Base-by-base conservation (phyloP, 2,888 invertebrate species). In the Vanessa cardui region DNA sequence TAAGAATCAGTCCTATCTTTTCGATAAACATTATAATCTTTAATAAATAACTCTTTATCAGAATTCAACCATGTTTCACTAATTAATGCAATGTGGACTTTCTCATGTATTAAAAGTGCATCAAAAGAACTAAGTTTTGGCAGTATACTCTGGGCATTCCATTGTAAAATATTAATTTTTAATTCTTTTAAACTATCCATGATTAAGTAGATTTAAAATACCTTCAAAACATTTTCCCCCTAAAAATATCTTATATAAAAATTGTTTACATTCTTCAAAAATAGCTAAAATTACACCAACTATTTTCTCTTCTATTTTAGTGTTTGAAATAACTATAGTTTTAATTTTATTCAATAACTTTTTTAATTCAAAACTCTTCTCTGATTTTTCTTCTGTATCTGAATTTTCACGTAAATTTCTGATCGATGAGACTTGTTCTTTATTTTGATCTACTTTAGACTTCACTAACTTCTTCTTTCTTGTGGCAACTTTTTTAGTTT, bases 51-150 rank as follows among this genome's bases (percentile, higher is more conserved):
- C 18, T n/a, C 0, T 8, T 18, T 18, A 0, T 70, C 65, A 0
- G 60, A 21, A 7, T 67, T 63, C 15, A 73, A n/a, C 72, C 73
- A 74, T 2, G 73, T 71, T 58, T 74, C 72, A 59, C 60, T 63
- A 9, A 73, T 2, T 12, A 72, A 21, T 8, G 62, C 64, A 18
- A 73, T 39, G 49, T 70, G 68, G 21, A 69, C 67, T 45, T 66
- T 72, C 64, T 70, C 69, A 18, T 49, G 66, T 12, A 15, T 33
- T 46, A 69, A 39, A 18, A 64, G 21, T 33, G 16, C 20, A 21
- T 46, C 60, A 59, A 66, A 62, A 49, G 45, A 46, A 6, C 8
- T 15, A 1, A 52, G 7, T 6, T 67, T 67, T 45, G 71, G 66
- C 8, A 16, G 50, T 8, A 71, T 12, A 47, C 72, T 72, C 20